Conservation (phyloP, 2,888 invertebrate species). For the Drosophila incognita region DNA sequence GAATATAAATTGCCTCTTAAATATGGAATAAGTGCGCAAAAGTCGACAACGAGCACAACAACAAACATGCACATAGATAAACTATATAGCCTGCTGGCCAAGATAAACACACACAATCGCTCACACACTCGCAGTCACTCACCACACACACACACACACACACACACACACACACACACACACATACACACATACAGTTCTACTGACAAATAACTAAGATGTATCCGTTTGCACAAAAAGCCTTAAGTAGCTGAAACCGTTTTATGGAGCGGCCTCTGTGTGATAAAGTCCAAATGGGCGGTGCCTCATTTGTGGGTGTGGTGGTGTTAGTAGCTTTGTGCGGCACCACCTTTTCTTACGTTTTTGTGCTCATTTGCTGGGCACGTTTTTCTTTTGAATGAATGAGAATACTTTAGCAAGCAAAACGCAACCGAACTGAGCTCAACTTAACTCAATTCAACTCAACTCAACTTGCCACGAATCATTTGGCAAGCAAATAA, state of each 20-base stretch:
- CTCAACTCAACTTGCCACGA: neutral
- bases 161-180: slow-evolving; percentile 6
- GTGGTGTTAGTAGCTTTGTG: slow-evolving; percentile 5
- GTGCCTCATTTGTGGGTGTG: slow-evolving; percentile 44
- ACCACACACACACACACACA: slow-evolving; percentile 3
- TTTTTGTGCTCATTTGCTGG: slow-evolving; percentile 55
- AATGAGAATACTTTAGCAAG: slow-evolving; percentile 23
- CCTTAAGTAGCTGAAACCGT: slow-evolving; percentile 56
- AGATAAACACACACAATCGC: slow-evolving; percentile 67
- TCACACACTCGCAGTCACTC: neutral
- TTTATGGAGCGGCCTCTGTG: slow-evolving; percentile 41
- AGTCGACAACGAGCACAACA: slow-evolving; percentile 61
- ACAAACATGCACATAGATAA: slow-evolving; percentile 80
- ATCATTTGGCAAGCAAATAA: slow-evolving; percentile 39
- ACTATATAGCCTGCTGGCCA: slow-evolving; percentile 74
- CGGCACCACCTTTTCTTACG: slow-evolving; percentile 48
- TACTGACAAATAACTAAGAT: slow-evolving; percentile 60
- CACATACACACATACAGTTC: slow-evolving; percentile 12
- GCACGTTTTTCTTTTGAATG: slow-evolving; percentile 21
- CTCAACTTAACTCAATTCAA: slow-evolving; percentile 9
- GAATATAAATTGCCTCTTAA: slow-evolving; percentile 85
- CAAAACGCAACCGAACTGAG: slow-evolving; percentile 10
- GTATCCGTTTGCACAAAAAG: slow-evolving; percentile 59
- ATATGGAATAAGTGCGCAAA: slow-evolving; percentile 82
- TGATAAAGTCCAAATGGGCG: slow-evolving; percentile 77